Evolutionary conservation across 2,113 vertebrate genomes (phyloP).

Genomic region (Hippocampus zosterae): DNA sequence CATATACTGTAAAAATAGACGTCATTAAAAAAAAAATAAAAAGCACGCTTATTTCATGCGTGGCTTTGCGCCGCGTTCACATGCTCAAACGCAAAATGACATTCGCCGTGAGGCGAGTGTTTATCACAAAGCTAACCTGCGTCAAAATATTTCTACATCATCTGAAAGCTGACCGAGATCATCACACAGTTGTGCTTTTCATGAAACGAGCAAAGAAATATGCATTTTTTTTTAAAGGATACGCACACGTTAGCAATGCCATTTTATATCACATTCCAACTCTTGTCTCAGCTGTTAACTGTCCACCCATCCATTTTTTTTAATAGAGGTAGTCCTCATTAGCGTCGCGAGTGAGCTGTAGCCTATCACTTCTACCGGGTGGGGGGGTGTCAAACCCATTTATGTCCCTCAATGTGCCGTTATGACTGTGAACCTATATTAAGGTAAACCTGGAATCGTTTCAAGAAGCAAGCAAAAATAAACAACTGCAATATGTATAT

Average conservation of each 20-base stretch:
- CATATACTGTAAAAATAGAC: conserved; percentile 42
- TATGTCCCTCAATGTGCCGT: no score
- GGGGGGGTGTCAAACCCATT: no score
- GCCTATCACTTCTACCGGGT: neutral
- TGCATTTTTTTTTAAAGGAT: no score
- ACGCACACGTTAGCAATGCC: neutral
- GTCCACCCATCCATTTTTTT: neutral
- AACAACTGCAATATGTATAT: no score
- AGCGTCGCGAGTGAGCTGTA: neutral
- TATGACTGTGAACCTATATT: no score
- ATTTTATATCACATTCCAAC: neutral
- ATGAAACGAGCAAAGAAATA: no score
- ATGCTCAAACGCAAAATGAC: neutral
- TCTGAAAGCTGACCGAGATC: neutral
- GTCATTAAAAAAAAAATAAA: neutral
- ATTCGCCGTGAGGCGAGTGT: neutral
- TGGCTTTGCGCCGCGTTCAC: conserved; percentile 5
- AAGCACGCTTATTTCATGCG: conserved; percentile 9
- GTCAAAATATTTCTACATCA: neutral
- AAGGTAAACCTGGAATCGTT: no score
- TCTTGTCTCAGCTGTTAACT: neutral
- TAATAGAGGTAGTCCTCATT: neutral
- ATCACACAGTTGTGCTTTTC: no score
- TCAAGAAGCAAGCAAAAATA: no score
- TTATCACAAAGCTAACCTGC: neutral